These are phyloP conservation scores for Tiliacea citrago DNA, from an alignment of 2,888 invertebrate genomes.

Conservation along the genomic window DNA sequence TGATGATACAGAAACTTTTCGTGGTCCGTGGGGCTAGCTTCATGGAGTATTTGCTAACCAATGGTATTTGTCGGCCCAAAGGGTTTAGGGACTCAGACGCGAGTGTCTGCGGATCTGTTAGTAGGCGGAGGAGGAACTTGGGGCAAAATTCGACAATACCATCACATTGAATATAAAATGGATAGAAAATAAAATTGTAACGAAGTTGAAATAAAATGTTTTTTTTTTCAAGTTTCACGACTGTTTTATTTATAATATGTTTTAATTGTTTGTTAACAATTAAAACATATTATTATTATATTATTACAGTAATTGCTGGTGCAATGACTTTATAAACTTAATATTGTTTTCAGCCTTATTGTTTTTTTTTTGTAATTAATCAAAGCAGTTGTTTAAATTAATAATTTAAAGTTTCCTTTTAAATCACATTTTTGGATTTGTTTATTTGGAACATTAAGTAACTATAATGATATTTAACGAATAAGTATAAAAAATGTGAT, in stretches of 20 bases:
- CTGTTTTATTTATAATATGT: background rate
- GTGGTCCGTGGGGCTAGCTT: background rate
- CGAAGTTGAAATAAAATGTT: background rate
- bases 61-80: background rate
- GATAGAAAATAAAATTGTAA: background rate
- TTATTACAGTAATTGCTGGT: no score
- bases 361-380: background rate
- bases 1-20: conserved; percentile 3
- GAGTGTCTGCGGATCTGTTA: background rate
- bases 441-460: background rate
- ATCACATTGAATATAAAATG: background rate
- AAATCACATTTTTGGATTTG: background rate
- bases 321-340: background rate
- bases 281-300: no score
- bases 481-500: background rate
- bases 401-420: background rate
- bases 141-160: background rate
- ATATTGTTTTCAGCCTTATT: background rate
- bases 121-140: background rate
- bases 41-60: background rate
- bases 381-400: background rate
- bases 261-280: background rate
- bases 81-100: background rate
- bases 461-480: no score
- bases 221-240: background rate